phyloP scores from a whole-genome alignment of 2,888 invertebrate species.

The Papilio protenor region DNA sequence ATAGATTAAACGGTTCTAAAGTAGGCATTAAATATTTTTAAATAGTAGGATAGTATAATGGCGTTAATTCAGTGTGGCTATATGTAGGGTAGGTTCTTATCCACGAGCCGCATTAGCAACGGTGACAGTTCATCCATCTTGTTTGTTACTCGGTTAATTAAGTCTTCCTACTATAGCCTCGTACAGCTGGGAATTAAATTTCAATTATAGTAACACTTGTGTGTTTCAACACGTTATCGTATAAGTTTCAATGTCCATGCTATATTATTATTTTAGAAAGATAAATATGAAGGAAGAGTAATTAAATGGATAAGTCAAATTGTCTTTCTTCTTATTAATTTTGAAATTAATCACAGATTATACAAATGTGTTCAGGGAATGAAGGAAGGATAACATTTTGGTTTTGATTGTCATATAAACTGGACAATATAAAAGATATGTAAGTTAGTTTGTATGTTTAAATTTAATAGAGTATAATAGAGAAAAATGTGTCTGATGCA shows the following conservation, averaged over 20 bases:
- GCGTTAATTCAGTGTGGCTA: constrained; percentile 44
- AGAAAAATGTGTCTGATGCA: not conserved
- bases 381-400: too few relatives aligned
- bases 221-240: constrained; percentile 13
- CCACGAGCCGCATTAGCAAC: constrained; percentile 68
- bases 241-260: not conserved
- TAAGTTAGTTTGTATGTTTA: not conserved
- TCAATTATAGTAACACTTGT: constrained; percentile 32
- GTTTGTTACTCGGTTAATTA: constrained; percentile 79
- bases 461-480: not conserved
- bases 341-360: too few relatives aligned
- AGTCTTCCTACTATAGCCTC: constrained; percentile 56
- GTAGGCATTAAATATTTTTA: not conserved
- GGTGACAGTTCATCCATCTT: constrained; percentile 81
- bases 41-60: not conserved
- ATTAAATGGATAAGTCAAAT: too few relatives aligned
- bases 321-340: too few relatives aligned
- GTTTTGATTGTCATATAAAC: not conserved
- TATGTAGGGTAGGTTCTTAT: constrained; percentile 59
- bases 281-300: too few relatives aligned
- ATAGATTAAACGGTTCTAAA: not conserved
- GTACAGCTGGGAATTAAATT: constrained; percentile 35
- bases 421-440: not conserved
- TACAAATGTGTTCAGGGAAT: too few relatives aligned
- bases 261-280: too few relatives aligned